Evolutionary conservation across 1,140 invertebrate genomes (phyloP).

Genomic region (Stenopsyche tienmushanensis): DNA sequence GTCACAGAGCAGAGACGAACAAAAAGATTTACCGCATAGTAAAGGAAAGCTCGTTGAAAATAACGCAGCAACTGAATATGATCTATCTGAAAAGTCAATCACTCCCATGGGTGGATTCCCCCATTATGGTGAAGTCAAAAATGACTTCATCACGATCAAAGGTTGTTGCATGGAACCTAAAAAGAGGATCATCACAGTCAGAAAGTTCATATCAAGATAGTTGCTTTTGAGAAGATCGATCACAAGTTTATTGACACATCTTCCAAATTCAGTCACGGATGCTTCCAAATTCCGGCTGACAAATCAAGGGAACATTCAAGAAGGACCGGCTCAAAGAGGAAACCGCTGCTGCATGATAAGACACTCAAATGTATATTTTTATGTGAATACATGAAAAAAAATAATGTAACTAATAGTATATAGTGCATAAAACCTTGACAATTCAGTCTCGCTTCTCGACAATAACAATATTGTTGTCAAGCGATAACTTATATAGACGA

Average conservation of each 20-base stretch:
- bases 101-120: slow-evolving; percentile 99
- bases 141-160: slow-evolving; percentile 99
- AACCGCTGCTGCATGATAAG: slow-evolving; percentile 58
- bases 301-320: slow-evolving; percentile 96
- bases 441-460: too few relatives aligned
- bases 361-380: slow-evolving; percentile 34
- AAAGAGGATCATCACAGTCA: slow-evolving; percentile 96
- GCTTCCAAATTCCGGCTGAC: slow-evolving; percentile 98
- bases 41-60: slow-evolving; percentile 98
- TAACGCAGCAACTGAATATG: slow-evolving; percentile 97
- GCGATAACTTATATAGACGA: too few relatives aligned
- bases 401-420: too few relatives aligned
- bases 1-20: slow-evolving; percentile 99
- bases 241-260: slow-evolving; percentile 99
- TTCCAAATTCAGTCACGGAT: slow-evolving; percentile 99
- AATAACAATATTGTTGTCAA: too few relatives aligned
- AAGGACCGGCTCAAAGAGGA: slow-evolving; percentile 88
- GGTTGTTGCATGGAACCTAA: slow-evolving; percentile 97
- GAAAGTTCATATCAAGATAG: slow-evolving; percentile 96
- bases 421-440: too few relatives aligned
- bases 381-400: slow-evolving; percentile 31
- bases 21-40: slow-evolving; percentile 99
- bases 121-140: slow-evolving; percentile 99
- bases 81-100: slow-evolving; percentile 97
- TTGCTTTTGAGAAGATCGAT: slow-evolving; percentile 96